Evolutionary conservation across 2,888 invertebrate species (phyloP), one percentile per base, ranked within the genome.

Genomic region (Agonopterix alstromeriana): DNA sequence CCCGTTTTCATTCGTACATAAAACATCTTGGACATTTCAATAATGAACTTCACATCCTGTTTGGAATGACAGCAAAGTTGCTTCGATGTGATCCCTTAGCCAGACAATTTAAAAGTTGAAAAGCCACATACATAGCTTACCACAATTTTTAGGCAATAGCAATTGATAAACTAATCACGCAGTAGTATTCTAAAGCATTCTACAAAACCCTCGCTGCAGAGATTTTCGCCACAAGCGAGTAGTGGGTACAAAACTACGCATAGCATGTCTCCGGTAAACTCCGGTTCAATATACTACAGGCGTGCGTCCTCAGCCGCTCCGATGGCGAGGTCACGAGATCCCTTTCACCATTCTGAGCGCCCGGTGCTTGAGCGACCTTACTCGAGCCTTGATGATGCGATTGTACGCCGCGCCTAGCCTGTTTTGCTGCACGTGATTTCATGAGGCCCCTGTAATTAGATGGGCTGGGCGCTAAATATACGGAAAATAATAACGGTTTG

Each of bases 261-360:
- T 46, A 40, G 46, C n/a, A 38, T 48, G 42, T 42, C 45, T 36
- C 45, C 36, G 10, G 9, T 36, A 27, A 27, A 27, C 38, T n/a
- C 11, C 50, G 48, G 52, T 52, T 53, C 53, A 53, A 53, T 48
- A 53, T 42, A 50, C 53, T 42, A 48, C 46, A 42, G 35, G 47
- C 48, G 50, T 46, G 43, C 51, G 48, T 51, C 51, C 51, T 48
- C 51, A 48, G 64, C 61, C 64, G 63, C 64, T 67, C 67, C 65
- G 73, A 76, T 74, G 72, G 71, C 83, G 83, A 82, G 83, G 83
- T 79, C 83, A 74, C 58, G 66, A 65, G 67, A 72, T 77, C 73
- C 82, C 85, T 84, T 84, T 85, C 85, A 84, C 84, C 79, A 66
- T 73, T 77, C 79, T 77, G 82, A 63, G 64, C 67, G 79, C 73